A percentile compares a stretch with the other conserved stretches of the same genome.
phyloP scores from a whole-genome alignment of 2,797 vertebrate species.

The Cetoscarus ocellatus region DNA sequence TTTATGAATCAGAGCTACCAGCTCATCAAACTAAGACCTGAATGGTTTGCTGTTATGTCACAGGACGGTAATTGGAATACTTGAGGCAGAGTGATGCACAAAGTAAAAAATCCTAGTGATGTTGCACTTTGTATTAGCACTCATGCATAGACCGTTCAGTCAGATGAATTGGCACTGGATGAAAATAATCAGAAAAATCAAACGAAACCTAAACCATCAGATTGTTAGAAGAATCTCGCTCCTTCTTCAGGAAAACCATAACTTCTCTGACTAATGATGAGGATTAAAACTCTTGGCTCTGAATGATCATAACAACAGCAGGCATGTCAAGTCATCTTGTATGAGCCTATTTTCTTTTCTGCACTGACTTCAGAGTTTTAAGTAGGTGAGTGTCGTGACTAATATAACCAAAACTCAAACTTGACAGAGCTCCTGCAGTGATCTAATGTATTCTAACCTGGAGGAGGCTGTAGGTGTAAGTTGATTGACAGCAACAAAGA shows the following conservation, averaged over 20 bases:
- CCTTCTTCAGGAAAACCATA: neutral
- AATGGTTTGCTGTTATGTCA: neutral
- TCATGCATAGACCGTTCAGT: too few species aligned
- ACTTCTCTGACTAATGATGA: neutral
- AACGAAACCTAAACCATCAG: too few species aligned
- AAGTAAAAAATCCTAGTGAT: too few species aligned
- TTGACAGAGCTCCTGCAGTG: neutral
- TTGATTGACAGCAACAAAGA: constrained; percentile 36
- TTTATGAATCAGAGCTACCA: neutral
- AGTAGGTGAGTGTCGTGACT: neutral
- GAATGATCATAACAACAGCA: neutral
- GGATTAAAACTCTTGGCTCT: neutral
- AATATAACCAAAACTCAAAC: neutral
- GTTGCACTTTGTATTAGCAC: too few species aligned
- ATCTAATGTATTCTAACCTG: constrained; percentile 25
- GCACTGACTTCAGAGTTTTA: neutral
- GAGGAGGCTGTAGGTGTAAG: constrained; percentile 25
- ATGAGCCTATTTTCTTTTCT: neutral
- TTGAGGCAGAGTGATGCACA: too few species aligned
- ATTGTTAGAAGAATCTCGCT: neutral
- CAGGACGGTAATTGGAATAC: too few species aligned
- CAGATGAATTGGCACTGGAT: too few species aligned
- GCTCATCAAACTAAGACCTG: neutral
- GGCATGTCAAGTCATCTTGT: neutral
- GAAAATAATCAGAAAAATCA: too few species aligned